A percentile compares a stretch with the other conserved stretches of the same genome.
Conservation (phyloP, 2,113 vertebrate genomes). For the Naja naja region DNA sequence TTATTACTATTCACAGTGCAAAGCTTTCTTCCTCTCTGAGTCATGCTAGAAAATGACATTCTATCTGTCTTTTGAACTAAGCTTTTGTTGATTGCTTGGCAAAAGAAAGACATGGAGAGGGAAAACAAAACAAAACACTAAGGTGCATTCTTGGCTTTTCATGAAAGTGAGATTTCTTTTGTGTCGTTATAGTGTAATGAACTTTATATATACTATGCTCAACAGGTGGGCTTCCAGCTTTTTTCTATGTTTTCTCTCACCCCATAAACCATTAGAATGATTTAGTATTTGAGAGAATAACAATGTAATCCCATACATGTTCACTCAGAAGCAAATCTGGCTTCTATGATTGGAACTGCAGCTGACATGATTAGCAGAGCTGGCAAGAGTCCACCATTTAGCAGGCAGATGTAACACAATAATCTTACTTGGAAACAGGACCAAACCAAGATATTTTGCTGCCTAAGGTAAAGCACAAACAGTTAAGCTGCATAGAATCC, state of each 20-base stretch:
- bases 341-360: not conserved
- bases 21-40: slow-evolving; percentile 28
- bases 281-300: not conserved
- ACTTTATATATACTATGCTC: not conserved
- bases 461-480: not conserved
- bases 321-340: not conserved
- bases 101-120: slow-evolving; percentile 8
- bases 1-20: slow-evolving; percentile 42
- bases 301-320: not conserved
- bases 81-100: slow-evolving; percentile 47
- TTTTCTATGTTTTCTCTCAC: not conserved
- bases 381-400: not conserved
- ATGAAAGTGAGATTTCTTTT: slow-evolving; percentile 35
- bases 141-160: slow-evolving; percentile 32
- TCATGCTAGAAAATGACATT: slow-evolving; percentile 10
- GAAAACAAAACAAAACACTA: slow-evolving; percentile 9
- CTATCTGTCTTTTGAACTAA: slow-evolving; percentile 26
- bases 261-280: not conserved
- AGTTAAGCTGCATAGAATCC: not conserved
- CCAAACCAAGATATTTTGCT: not conserved
- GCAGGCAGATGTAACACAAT: slow-evolving; percentile 7
- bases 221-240: not conserved
- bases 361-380: not conserved
- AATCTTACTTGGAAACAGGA: slow-evolving; percentile 9
- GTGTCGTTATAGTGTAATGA: slow-evolving; percentile 18